Evolutionary conservation across 2,797 vertebrate genomes (phyloP), one percentile per base, ranked within the genome.

Genomic region (Xiphophorus birchmanni): DNA sequence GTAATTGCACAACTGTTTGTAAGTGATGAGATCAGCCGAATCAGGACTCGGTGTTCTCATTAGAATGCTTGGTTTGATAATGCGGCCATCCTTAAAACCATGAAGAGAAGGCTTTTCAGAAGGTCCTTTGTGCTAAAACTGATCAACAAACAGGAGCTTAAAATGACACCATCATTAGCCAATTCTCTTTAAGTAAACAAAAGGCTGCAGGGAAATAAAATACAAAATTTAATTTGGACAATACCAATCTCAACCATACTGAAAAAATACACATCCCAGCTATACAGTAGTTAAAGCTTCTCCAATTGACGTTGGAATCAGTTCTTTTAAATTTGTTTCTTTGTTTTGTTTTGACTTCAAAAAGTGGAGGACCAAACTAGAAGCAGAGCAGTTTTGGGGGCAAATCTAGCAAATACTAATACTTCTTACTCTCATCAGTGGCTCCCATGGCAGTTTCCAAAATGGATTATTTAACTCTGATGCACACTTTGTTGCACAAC

Each of bases 131-230:
- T 60, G 81, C 48, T 37, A 37, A 50, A 35, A 63, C 45, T 7
- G 74, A 82, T 83, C 75, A 89, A 87, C 78, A 84, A 78, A 75
- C 79, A 85, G 2, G 12, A 60, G 78, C 58, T 81, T 84, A 83
- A 83, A 86, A 82, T 12, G 73, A 86, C 60, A 63, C 21, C 52
- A 47, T 74, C 82, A 84, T 82, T 78, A 80, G 47, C 50, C 21
- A 56, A 77, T 84, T 65, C 80, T 81, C 88, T 89, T 87, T 88
- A 80, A 89, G 81, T 91, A 65, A 85, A 71, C 74, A 77, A 74
- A 73, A 63, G 63, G 35, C 17, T 82, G 71, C 23, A n/a, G 48
- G 65, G 76, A 60, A 71, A 35, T 7, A 48, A 73, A 60, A 52
- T 74, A 35, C 67, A 1, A 73, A 74, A 45, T 76, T 80, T 50